Evolutionary conservation across 1,140 invertebrate species (phyloP).

Genomic region (Drosophila santomea): DNA sequence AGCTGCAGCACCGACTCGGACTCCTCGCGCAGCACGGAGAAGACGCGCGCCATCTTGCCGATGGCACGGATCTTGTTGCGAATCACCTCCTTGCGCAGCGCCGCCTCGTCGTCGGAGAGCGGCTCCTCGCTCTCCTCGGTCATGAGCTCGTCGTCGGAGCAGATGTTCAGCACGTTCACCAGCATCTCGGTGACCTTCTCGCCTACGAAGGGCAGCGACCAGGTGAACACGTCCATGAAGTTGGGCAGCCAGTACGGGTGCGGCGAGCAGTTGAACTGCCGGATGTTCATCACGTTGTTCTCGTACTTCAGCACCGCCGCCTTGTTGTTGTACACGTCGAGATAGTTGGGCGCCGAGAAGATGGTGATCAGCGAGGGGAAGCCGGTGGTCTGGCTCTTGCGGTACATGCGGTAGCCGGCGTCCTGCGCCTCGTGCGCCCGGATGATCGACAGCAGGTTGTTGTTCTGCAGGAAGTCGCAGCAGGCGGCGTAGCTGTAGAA

Average conservation of each 20-base stretch:
- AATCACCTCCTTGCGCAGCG: conserved; percentile 99
- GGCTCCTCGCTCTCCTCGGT: conserved; percentile 96
- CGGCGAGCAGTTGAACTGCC: conserved; percentile 99
- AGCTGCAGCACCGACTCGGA: conserved; percentile 99
- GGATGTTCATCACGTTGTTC: conserved; percentile 99
- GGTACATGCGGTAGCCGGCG: conserved; percentile 99
- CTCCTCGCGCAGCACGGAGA: conserved; percentile 92
- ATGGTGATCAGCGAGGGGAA: conserved; percentile 99
- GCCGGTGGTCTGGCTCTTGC: conserved; percentile 99
- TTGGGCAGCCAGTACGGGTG: conserved; percentile 99
- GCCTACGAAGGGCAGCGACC: conserved; percentile 99
- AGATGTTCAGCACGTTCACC: conserved; percentile 99
- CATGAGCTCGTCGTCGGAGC: conserved; percentile 99
- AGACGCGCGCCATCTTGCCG: conserved; percentile 96
- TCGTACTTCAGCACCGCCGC: conserved; percentile 99
- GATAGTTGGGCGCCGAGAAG: conserved; percentile 99
- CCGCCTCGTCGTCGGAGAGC: conserved; percentile 87
- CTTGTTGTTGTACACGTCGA: conserved; percentile 99
- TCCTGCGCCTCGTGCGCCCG: conserved; percentile 99
- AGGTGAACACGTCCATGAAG: conserved; percentile 99
- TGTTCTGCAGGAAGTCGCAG: conserved; percentile 99
- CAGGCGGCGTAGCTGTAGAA: conserved; percentile 99
- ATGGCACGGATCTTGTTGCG: conserved; percentile 99
- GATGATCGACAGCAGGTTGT: conserved; percentile 99
- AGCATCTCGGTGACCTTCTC: conserved; percentile 99